A percentile compares a stretch with the other conserved stretches of the same genome.
Conservation (phyloP, 1,140 invertebrate species). For the Conopomorpha cramerella region DNA sequence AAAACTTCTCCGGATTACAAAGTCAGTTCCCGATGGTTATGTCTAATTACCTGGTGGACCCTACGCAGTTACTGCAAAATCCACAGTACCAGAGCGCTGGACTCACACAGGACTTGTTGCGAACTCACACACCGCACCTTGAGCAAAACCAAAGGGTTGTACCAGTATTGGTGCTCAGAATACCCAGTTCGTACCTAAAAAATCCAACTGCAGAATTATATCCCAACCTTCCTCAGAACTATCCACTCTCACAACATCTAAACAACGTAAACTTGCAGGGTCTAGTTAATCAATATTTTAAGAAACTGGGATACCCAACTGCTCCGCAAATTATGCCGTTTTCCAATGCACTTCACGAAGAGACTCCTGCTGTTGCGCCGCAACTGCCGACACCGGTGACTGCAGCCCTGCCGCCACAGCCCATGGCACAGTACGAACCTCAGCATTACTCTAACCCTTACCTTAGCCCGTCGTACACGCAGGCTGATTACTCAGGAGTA, state of each 20-base stretch:
- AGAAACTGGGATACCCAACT: conserved; percentile 34
- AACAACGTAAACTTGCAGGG: conserved; percentile 59
- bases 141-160: conserved; percentile 50
- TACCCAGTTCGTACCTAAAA: conserved; percentile 60
- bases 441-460: conserved; percentile 40
- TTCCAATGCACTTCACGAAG: conserved; percentile 14
- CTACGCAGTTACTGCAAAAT: conserved; percentile 39
- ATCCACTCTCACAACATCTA: conserved; percentile 55
- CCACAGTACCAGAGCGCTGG: conserved; percentile 47
- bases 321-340: conserved; percentile 42
- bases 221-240: conserved; percentile 58
- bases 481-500: conserved; percentile 38
- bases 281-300: conserved; percentile 46
- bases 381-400: conserved; percentile 2
- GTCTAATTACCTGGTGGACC: conserved; percentile 50
- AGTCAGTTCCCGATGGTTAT: conserved; percentile 52
- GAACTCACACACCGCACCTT: conserved; percentile 25
- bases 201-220: conserved; percentile 56
- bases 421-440: conserved; percentile 14
- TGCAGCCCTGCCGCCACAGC: conserved; percentile 7
- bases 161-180: conserved; percentile 60
- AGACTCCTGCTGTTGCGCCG: too few species aligned
- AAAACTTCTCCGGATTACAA: conserved; percentile 42
- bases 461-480: conserved; percentile 36
- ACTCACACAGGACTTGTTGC: conserved; percentile 34